These are phyloP conservation scores for Pollachius pollachius DNA, from an alignment of 2,113 vertebrate genomes.

Conservation along the genomic window DNA sequence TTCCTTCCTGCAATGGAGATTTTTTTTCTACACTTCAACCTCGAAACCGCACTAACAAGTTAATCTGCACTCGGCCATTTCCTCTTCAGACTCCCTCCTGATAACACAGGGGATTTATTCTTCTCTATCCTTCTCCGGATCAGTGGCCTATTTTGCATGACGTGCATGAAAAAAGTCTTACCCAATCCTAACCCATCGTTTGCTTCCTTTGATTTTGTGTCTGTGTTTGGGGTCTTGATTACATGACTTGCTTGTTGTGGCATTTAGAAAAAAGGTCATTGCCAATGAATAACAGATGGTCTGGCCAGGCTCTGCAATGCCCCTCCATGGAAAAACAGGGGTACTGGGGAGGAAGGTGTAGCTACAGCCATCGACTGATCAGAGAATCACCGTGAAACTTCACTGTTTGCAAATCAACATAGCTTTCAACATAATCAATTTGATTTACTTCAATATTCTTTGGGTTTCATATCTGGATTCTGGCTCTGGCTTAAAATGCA, in stretches of 20 bases:
- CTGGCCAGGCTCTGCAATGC: constrained; percentile 13
- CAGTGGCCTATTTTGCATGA: too few species aligned
- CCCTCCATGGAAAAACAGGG: constrained; percentile 29
- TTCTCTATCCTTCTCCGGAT: too few species aligned
- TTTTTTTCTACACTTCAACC: background rate
- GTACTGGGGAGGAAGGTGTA: background rate
- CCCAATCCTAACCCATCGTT: constrained; percentile 2
- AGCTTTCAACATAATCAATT: too few species aligned
- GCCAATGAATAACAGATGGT: constrained; percentile 25
- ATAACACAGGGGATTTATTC: too few species aligned
- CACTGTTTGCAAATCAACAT: too few species aligned
- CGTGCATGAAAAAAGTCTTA: background rate
- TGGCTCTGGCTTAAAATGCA: too few species aligned
- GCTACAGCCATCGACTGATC: too few species aligned
- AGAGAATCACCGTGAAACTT: too few species aligned
- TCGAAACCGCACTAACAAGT: constrained; percentile 10
- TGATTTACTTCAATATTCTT: too few species aligned
- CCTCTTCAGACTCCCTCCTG: background rate
- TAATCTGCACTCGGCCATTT: constrained; percentile 21
- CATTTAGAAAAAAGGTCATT: background rate
- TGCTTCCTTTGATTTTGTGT: background rate
- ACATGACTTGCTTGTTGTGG: constrained; percentile 23
- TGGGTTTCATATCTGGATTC: too few species aligned
- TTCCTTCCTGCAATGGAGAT: too few species aligned
- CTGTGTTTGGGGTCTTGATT: constrained; percentile 23